These are phyloP conservation scores for Aldabrachelys gigantea DNA, from an alignment of 2,113 vertebrate species.

Conservation along the genomic window DNA sequence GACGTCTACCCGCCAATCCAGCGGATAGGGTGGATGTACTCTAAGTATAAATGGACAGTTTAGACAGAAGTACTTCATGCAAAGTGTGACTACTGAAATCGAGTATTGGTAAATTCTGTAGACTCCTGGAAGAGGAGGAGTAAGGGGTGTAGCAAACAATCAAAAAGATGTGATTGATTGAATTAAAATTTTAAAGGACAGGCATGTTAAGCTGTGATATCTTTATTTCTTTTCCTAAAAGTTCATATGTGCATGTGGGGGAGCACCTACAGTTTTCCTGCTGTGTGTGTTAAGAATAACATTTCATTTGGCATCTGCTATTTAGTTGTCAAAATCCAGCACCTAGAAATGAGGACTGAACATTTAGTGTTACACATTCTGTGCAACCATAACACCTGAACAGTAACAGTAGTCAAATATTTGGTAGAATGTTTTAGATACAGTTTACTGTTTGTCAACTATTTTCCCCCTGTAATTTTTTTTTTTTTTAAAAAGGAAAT, in stretches of 20 bases:
- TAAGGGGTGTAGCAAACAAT: background rate
- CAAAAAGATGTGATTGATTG: background rate
- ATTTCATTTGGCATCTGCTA: background rate
- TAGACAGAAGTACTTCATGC: background rate
- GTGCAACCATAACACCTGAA: background rate
- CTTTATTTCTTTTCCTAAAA: background rate
- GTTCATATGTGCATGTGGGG: accelerated
- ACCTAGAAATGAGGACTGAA: background rate
- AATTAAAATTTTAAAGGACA: slow-evolving; percentile 2
- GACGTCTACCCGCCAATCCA: too few species aligned
- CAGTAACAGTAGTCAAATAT: background rate
- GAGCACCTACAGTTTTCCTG: background rate
- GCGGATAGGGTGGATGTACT: too few species aligned
- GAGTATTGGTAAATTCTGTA: background rate
- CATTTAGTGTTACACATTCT: background rate
- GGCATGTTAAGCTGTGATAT: background rate
- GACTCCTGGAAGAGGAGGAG: background rate
- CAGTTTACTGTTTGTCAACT: background rate
- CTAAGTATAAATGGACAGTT: background rate
- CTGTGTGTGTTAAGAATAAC: background rate
- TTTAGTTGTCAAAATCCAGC: background rate
- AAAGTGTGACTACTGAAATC: background rate
- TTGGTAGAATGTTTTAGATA: background rate
- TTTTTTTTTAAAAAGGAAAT: background rate
- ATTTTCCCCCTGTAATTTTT: background rate